A percentile compares a stretch with the other conserved stretches of the same genome.
Conservation (phyloP, 2,113 vertebrate genomes). For the Pelvicachromis taeniatus region DNA sequence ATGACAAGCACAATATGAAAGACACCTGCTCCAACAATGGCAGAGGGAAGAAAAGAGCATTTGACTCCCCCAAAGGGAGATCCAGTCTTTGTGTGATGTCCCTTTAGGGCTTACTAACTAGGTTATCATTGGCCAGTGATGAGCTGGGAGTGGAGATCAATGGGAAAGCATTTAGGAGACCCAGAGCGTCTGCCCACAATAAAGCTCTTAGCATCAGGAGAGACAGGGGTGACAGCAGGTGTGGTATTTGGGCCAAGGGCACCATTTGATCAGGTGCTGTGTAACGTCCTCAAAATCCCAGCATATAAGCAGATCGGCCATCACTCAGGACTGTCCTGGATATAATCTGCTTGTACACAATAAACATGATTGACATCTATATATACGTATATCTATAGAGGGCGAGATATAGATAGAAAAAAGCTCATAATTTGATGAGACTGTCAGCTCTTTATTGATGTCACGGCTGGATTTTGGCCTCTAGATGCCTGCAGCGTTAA, state of each 20-base stretch:
- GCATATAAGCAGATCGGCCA: slow-evolving; percentile 56
- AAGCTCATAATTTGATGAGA: slow-evolving; percentile 49
- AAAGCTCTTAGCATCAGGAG: neutral
- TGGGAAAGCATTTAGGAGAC: slow-evolving; percentile 16
- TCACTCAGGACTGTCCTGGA: slow-evolving; percentile 15
- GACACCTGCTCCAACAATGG: slow-evolving; percentile 33
- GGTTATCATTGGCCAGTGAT: slow-evolving; percentile 44
- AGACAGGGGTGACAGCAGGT: neutral
- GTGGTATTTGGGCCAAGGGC: slow-evolving; percentile 23
- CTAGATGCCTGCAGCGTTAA: slow-evolving; percentile 23
- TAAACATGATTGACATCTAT: slow-evolving; percentile 34
- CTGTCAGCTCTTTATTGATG: slow-evolving; percentile 40
- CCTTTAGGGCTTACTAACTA: slow-evolving; percentile 35
- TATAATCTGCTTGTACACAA: slow-evolving; percentile 54
- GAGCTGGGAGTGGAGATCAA: slow-evolving; percentile 36
- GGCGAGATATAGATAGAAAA: neutral
- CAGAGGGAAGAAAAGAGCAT: neutral
- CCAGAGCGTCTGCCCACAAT: neutral
- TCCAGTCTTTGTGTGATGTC: neutral
- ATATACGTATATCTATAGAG: neutral
- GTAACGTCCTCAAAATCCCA: slow-evolving; percentile 10
- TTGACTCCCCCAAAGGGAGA: neutral
- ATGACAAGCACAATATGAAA: slow-evolving; percentile 38
- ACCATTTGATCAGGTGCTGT: slow-evolving; percentile 23
- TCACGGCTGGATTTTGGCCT: slow-evolving; percentile 31